Base-by-base conservation (phyloP, 2,113 vertebrate genomes). In the Nibea albiflora region DNA sequence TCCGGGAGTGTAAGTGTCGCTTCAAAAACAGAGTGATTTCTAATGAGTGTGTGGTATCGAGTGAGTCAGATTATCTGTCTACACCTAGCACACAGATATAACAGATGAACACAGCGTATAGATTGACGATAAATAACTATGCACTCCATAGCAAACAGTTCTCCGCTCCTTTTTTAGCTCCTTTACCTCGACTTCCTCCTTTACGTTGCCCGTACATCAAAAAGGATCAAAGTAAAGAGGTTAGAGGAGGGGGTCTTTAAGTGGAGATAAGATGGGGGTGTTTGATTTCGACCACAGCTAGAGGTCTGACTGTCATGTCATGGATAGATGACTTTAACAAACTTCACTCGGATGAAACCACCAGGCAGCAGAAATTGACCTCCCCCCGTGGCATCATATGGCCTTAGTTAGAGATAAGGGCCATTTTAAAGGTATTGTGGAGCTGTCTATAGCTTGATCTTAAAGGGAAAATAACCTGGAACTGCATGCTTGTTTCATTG, bases 241-340 rank as follows among this genome's bases (percentile, higher is more conserved):
- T 82, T 73, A 54, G 44, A n/a, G 58, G 26, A 56, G 74, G 73
- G 73, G 80, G 69, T 72, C 76, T 74, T 68, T 76, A 70, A 69
- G 83, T 70, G 44, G 49, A 88, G 92, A 93, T 92, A 90, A 93
- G 91, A 92, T 88, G 72, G 64, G 85, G 69, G 79, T 82, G 83
- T 92, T 87, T 90, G 88, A 94, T 90, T 93, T 89, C 85, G 3
- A 87, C 64, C 84, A 74, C 88, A 84, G 83, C 85, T 52, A 88
- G 87, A 90, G 74, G 73, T 88, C 85, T 61, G 82, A 88, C 77
- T 69, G 68, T 86, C 85, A 65, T 88, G 89, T 88, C 84, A 88
- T 53, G 76, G 85, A 83, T 89, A 87, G 85, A 92, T 84, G 80
- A 73, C 82, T 91, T 85, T 81, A 53, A 84, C 87, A 90, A 89